These are phyloP conservation scores for Serranus cabrilla DNA, from an alignment of 2,797 vertebrate species.

Conservation along the genomic window DNA sequence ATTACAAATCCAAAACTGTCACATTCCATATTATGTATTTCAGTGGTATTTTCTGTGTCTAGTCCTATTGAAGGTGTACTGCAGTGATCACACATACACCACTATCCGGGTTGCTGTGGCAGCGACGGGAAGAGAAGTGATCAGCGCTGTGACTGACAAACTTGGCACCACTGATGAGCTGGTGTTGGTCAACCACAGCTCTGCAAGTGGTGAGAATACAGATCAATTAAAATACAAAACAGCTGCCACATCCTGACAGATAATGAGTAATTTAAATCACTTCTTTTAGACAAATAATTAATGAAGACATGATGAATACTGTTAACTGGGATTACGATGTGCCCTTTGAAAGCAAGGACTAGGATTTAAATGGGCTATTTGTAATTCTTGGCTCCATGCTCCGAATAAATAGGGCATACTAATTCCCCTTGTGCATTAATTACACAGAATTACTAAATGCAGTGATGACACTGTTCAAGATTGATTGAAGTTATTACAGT, in stretches of 20 bases:
- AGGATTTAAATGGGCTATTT: neutral
- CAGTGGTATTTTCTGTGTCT: constrained; percentile 2
- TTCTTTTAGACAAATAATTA: no score
- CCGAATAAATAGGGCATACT: no score
- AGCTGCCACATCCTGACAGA: neutral
- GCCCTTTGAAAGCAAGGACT: neutral
- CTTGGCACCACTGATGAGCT: constrained; percentile 93
- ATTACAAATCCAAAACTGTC: neutral
- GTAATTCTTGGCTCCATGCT: no score
- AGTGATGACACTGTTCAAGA: no score
- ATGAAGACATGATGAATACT: no score
- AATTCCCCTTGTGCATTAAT: no score
- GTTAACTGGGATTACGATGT: neutral
- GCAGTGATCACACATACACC: constrained; percentile 96
- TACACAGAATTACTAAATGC: no score
- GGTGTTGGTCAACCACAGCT: constrained; percentile 93
- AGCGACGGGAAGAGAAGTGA: constrained; percentile 92
- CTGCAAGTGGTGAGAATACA: constrained; percentile 89
- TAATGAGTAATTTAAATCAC: neutral
- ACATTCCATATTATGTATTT: neutral
- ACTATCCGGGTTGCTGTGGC: constrained; percentile 93
- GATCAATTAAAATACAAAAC: neutral
- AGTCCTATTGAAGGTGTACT: constrained; percentile 98
- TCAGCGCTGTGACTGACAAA: constrained; percentile 92
- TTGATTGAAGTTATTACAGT: no score